Base-by-base conservation (phyloP, 2,888 invertebrate genomes). In the Dasysyrphus tricinctus region DNA sequence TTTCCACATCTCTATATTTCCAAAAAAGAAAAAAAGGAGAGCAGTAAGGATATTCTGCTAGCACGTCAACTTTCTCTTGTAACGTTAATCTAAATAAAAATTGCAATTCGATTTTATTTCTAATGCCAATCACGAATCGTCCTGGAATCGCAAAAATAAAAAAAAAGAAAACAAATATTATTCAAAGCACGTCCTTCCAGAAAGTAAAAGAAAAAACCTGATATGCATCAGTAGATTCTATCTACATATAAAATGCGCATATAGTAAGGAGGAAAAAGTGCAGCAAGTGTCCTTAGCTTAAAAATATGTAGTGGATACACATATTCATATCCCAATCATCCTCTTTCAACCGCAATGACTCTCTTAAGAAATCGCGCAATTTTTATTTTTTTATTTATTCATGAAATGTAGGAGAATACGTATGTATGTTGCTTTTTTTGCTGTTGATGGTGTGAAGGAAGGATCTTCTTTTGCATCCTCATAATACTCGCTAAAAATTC, bases 41-140 rank as follows among this genome's bases (percentile, higher is more conserved):
- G 56, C n/a, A 51, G 24, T 39, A 63, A 70, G 19, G 37, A 70
- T 69, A 77, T 73, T n/a, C 70, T 29, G 19, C 70, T 29, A 72
- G 47, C 67, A 76, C 67, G 80, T 69, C 74, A 82, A 72, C 57
- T 34, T 69, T 32, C 16, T 69, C 44, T 51, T 72, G 65, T 84
- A 76, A 67, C 54, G 57, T 51, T 56, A 73, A 80, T 72, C 73
- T 61, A 59, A 73, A 73, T 76, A n/a, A 37, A 76, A 72, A 65
- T 63, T 57, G 65, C 70, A 65, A 80, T 80, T 80, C 80, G 76
- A 84, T 84, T 77, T 42, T 61, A 69, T 67, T 49, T 11, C 32
- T n/a, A 61, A 85, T 77, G 84, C 80, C 77, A 85, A 80, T 85
- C 80, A 85, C 80, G 84, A 80, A 54, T 54, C 29, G 39, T 65